A percentile compares a stretch with the other conserved stretches of the same genome.
phyloP scores from a whole-genome alignment of 2,888 invertebrate species.

The Microplitis manilae region DNA sequence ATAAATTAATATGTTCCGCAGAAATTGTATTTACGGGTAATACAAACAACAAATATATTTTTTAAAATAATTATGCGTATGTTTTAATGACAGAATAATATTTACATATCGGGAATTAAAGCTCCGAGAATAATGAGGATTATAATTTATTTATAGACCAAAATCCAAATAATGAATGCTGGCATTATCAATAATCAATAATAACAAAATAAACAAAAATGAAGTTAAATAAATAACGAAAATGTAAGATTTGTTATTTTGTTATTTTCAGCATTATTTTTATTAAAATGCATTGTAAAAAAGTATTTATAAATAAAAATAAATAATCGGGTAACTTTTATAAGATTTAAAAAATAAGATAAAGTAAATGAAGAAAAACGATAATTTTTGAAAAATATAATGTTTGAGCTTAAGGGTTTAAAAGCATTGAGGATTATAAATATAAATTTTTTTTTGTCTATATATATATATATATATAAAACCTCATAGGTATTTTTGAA shows the following conservation, averaged over 20 bases:
- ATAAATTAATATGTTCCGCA: background rate
- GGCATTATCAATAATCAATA: background rate
- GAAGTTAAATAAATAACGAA: background rate
- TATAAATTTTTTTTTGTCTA: background rate
- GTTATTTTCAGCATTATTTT: too few species aligned
- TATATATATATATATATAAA: background rate
- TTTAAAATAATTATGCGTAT: background rate
- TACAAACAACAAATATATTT: background rate
- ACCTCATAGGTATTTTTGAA: background rate
- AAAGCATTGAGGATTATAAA: background rate
- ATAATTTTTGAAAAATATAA: background rate
- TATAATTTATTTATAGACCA: background rate
- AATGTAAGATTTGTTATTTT: too few species aligned
- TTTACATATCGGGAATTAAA: background rate
- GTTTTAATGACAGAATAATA: background rate
- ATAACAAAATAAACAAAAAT: background rate
- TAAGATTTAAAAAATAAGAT: background rate
- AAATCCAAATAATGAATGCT: background rate
- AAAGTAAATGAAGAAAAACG: background rate
- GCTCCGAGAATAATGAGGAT: background rate
- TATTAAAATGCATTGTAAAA: too few species aligned
- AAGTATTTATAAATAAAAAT: background rate
- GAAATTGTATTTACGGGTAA: background rate
- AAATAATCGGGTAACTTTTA: background rate
- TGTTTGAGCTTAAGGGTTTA: conserved; percentile 9